Evolutionary conservation across 2,113 vertebrate species (phyloP), one percentile per base, ranked within the genome.

Genomic region (Malurus melanocephalus): DNA sequence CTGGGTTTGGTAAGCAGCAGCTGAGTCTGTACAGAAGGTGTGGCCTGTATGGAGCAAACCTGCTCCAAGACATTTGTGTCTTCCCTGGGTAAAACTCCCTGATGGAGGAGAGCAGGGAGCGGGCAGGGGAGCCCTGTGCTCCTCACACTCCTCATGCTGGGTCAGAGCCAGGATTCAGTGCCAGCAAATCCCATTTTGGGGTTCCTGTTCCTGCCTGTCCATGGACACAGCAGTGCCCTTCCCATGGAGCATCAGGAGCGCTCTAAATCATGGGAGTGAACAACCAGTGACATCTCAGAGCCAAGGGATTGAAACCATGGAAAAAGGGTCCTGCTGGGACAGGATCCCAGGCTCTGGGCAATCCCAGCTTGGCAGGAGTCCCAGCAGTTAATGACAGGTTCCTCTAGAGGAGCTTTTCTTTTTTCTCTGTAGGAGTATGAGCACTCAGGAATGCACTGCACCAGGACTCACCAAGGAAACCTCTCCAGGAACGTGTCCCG

Each of bases 1-100:
- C 60, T 4, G 32, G 48, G 48, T 76, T 80, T 78, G 84, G 33
- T 64, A 59, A 67, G 95, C 56, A 84, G 80, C 4, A 83, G 68
- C 65, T 45, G 19, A 91, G 65, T 69, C 86, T 81, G 43, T 32
- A 30, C 33, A n/a, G 88, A 42, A 88, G 90, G 92, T 80, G 93
- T 66, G 94, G 69, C 35, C 60, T 53, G 23, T 4, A 10, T 1
- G 4, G 8, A 80, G 73, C 60, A 93, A 81, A 88, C 4, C 46
- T 73, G 56, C 76, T 74, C 56, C 72, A 33, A 51, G 59, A 20
- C 13, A n/a, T 35, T 52, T 62, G 24, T 35, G 77, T 49, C 27
- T 69, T 28, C 24, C 51, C 30, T 53, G n/a, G 64, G 68, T 16
- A 62, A 49, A 89, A 86, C 51, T 1, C 35, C 8, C 35, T 18